A percentile compares a stretch with the other conserved stretches of the same genome.
phyloP scores from a whole-genome alignment of 1,140 invertebrate genomes.

The Drosophila pectinifera region DNA sequence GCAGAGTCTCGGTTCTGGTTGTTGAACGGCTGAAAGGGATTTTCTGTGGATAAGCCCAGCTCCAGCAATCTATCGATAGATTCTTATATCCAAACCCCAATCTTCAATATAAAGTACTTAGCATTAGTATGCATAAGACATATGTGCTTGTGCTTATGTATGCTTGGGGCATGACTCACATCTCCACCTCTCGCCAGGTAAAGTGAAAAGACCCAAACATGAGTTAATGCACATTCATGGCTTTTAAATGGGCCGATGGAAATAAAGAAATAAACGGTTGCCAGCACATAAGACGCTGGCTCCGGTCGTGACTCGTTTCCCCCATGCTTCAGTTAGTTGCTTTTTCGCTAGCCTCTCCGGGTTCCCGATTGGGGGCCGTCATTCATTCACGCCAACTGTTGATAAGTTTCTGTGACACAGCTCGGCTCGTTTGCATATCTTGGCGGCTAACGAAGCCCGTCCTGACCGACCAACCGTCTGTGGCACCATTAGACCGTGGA shows the following conservation, averaged over 20 bases:
- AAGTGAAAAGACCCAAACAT: constrained; percentile 68
- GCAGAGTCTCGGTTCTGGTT: constrained; percentile 20
- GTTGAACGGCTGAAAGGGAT: constrained; percentile 1
- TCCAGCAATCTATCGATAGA: constrained; percentile 12
- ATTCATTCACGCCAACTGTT: constrained; percentile 56
- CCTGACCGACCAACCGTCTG: constrained; percentile 4
- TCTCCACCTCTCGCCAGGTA: constrained; percentile 7
- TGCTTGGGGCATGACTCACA: constrained; percentile 40
- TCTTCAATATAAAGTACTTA: constrained; percentile 13
- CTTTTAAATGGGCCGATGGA: constrained; percentile 72
- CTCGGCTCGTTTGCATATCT: constrained; percentile 42
- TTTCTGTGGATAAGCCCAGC: neutral
- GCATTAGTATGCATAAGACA: constrained; percentile 37
- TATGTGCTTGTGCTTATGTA: constrained; percentile 7
- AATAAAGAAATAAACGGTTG: constrained; percentile 60
- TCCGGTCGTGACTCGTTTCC: constrained; percentile 63
- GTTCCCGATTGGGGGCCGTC: constrained; percentile 35
- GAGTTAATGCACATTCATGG: constrained; percentile 78
- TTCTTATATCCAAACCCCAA: constrained; percentile 14
- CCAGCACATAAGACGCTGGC: constrained; percentile 26
- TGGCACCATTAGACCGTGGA: constrained; percentile 26
- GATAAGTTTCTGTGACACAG: constrained; percentile 60
- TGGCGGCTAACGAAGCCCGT: constrained; percentile 9
- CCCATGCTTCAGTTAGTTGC: constrained; percentile 28
- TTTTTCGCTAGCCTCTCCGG: constrained; percentile 29